Conservation (phyloP, 2,888 invertebrate species). For the Heteropelma amictum region DNA sequence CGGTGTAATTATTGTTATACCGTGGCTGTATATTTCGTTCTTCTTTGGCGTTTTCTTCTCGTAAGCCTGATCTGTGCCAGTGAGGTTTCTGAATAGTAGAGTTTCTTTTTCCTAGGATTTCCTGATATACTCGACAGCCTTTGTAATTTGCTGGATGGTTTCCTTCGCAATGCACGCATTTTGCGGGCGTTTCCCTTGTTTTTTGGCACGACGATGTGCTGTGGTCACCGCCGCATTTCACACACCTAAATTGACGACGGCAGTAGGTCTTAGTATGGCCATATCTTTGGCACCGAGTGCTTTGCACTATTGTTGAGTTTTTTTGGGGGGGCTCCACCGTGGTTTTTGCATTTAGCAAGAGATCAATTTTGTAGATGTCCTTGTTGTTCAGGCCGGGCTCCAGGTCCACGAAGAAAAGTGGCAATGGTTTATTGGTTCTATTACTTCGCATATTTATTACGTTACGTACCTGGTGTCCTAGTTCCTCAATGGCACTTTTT, state of each 20-base stretch:
- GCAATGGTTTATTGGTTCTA: too few relatives aligned
- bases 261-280: constrained; percentile 78
- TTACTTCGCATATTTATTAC: too few relatives aligned
- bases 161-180: not conserved
- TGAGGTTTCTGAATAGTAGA: not conserved
- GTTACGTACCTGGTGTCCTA: too few relatives aligned
- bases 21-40: not conserved
- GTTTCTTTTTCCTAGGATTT: not conserved
- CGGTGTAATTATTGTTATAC: not conserved
- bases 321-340: constrained; percentile 72
- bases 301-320: constrained; percentile 72
- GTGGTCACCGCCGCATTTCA: constrained; percentile 78
- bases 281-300: constrained; percentile 78
- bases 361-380: too few relatives aligned
- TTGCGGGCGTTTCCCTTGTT: not conserved
- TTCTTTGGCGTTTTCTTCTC: not conserved
- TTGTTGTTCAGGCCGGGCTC: too few relatives aligned
- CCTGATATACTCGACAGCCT: not conserved
- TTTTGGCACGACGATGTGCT: constrained; percentile 59
- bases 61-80: not conserved
- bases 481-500: too few relatives aligned
- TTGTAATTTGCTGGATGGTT: constrained; percentile 19
- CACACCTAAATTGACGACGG: constrained; percentile 73
- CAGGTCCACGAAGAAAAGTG: too few relatives aligned
- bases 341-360: constrained; percentile 61